Conservation (phyloP, 2,113 vertebrate species). For the Polypterus bichir region DNA sequence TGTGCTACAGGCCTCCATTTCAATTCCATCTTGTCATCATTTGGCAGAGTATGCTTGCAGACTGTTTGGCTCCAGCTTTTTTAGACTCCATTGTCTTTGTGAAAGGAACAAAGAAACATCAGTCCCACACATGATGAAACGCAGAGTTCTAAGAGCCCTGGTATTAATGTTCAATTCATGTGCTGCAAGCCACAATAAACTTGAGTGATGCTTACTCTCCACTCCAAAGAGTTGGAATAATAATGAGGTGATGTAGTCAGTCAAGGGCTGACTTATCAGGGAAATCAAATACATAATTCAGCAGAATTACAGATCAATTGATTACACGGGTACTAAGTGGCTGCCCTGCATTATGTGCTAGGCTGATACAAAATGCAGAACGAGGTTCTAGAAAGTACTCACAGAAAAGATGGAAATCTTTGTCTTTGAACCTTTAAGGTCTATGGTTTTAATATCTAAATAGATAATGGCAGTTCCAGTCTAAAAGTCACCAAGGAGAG, state of each 20-base stretch:
- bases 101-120: constrained; percentile 8
- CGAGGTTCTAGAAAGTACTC: too few species aligned
- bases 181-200: constrained; percentile 5
- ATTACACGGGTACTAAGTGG: neutral
- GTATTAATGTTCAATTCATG: neutral
- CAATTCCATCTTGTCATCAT: constrained; percentile 20
- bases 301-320: constrained; percentile 1
- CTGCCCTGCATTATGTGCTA: neutral
- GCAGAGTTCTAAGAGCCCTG: neutral
- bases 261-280: constrained; percentile 1
- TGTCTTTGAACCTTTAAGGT: neutral
- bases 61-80: neutral
- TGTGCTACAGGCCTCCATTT: constrained; percentile 7
- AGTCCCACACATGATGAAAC: neutral
- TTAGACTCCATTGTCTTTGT: constrained; percentile 12
- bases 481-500: too few species aligned
- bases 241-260: neutral
- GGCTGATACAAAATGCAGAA: too few species aligned
- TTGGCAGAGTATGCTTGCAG: constrained; percentile 7
- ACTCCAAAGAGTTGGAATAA: constrained; percentile 6
- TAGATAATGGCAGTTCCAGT: neutral
- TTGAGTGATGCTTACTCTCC: neutral
- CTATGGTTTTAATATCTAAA: constrained; percentile 4
- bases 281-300: constrained; percentile 6
- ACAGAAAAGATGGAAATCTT: neutral